phyloP scores from a whole-genome alignment of 2,797 vertebrate genomes.

The Mareca penelope region DNA sequence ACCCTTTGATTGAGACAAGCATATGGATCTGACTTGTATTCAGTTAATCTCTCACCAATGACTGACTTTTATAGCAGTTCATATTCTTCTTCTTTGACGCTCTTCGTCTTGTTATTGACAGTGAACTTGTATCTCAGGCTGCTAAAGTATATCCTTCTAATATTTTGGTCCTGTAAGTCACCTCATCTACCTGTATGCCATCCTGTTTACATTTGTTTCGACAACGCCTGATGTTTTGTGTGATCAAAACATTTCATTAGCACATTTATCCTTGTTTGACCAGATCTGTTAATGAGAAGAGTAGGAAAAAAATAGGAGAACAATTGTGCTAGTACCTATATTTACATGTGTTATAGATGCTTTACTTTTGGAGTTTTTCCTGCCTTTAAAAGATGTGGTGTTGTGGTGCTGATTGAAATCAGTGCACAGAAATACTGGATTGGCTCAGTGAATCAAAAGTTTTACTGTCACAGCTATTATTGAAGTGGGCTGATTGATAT shows the following conservation, averaged over 20 bases:
- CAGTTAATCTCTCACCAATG: neutral
- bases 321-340: neutral
- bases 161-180: neutral
- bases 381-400: neutral
- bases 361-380: neutral
- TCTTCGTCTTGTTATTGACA: neutral
- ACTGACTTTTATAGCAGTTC: neutral
- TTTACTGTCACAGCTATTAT: conserved; percentile 7
- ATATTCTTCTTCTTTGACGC: neutral
- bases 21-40: neutral
- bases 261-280: neutral
- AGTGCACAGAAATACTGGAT: neutral
- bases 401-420: neutral
- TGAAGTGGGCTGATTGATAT: neutral
- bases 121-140: neutral
- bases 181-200: neutral
- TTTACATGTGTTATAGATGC: neutral
- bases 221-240: neutral
- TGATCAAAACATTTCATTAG: neutral
- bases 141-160: neutral
- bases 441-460: neutral
- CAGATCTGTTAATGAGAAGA: neutral
- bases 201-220: neutral
- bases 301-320: neutral
- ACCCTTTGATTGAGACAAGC: neutral